Base-by-base conservation (phyloP, 1,140 invertebrate genomes). In the Ceratina japonica region DNA sequence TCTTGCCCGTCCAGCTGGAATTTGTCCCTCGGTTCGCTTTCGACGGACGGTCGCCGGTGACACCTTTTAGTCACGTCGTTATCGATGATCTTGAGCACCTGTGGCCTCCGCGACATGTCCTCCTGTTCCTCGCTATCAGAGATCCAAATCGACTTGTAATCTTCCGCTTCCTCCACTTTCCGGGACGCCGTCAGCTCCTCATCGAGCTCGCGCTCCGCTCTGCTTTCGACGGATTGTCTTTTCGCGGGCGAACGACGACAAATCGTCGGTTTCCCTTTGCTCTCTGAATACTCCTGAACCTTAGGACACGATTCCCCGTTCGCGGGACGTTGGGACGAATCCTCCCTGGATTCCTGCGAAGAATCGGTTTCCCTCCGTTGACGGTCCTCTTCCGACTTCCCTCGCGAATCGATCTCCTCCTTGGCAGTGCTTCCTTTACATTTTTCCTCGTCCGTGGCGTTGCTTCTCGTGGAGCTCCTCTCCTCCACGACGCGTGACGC, bases 61-160 rank as follows among this genome's bases (percentile, higher is more conserved):
- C 75, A 61, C 51, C 75, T 82, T 27, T 86, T 91, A 0, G 91
- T 92, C n/a, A 92, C 87, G 56, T 92, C 90, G 58, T 89, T 92
- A 52, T 92, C 92, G 61, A 92, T 87, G 22, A 93, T 84, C 63
- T 91, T 91, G 8, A 93, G 84, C 20, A 93, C 81, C 71, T 92
- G 92, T 5, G 92, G 92, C 59, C 92, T 89, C 31, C 91, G 87
- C 2, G 92, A 92, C 92, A 93, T 93, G 10, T 92, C 90, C 44
- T 90, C 87, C 10, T 72, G 66, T 7, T 90, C 88, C 10, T 91
- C 89, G 63, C 52, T 86, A 56, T 90, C 91, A 2, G 90, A 88
- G 56, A 91, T 90, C 91, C 91, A 92, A 79, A 91, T 89, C 15
- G 91, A 91, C 66, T 90, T 90, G 5, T 82, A 89, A 10, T 90